A percentile compares a stretch with the other conserved stretches of the same genome.
phyloP scores from a whole-genome alignment of 2,113 vertebrate species.

The Thunnus thynnus region DNA sequence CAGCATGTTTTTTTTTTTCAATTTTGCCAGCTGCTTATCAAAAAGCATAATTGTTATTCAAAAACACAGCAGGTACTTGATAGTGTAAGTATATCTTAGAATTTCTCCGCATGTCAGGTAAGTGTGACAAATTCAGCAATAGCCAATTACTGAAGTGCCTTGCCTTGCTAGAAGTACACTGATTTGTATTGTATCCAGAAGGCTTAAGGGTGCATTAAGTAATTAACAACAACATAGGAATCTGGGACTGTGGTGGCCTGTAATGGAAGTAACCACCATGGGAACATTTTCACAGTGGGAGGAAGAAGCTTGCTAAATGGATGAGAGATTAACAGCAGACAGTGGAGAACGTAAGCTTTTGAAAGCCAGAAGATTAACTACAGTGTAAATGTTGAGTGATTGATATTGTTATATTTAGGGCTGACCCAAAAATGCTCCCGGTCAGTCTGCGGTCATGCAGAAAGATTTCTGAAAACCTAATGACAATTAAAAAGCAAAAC shows the following conservation, averaged over 20 bases:
- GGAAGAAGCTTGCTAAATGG: slow-evolving; percentile 71
- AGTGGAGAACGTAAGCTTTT: slow-evolving; percentile 59
- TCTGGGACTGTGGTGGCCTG: slow-evolving; percentile 52
- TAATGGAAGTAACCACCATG: slow-evolving; percentile 68
- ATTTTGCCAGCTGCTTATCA: slow-evolving; percentile 4
- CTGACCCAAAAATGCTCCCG: slow-evolving; percentile 17
- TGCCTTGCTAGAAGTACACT: slow-evolving; percentile 23
- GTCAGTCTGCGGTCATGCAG: slow-evolving; percentile 4
- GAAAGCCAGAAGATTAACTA: slow-evolving; percentile 69
- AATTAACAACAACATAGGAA: slow-evolving; percentile 71
- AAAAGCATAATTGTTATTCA: slow-evolving; percentile 3
- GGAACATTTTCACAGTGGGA: slow-evolving; percentile 65
- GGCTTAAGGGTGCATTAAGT: slow-evolving; percentile 77
- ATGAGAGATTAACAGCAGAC: slow-evolving; percentile 66
- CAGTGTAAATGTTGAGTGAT: slow-evolving; percentile 48
- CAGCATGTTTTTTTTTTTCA: neutral
- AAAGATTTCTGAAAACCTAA: neutral
- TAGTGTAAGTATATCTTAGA: slow-evolving; percentile 8
- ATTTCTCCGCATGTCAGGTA: slow-evolving; percentile 24
- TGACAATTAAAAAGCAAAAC: neutral
- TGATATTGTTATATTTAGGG: slow-evolving; percentile 62
- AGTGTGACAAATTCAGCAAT: slow-evolving; percentile 44
- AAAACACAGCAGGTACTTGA: slow-evolving; percentile 12
- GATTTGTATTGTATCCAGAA: slow-evolving; percentile 62
- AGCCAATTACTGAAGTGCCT: slow-evolving; percentile 64